A percentile compares a stretch with the other conserved stretches of the same genome.
Conservation (phyloP, 1,140 invertebrate genomes). For the Tachypleus tridentatus region DNA sequence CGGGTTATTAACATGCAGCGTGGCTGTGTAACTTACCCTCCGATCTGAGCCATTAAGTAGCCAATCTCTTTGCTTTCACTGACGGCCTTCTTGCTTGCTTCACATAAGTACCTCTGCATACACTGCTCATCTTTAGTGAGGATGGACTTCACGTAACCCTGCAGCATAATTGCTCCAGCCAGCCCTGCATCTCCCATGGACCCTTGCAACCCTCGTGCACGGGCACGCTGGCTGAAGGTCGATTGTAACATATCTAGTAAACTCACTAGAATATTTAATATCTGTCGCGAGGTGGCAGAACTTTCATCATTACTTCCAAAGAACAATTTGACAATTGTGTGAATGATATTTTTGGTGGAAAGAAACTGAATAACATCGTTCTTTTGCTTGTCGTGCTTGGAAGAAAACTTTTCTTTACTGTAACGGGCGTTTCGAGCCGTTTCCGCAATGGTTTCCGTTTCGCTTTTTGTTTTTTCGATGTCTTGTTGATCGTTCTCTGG, state of each 20-base stretch:
- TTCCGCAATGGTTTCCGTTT: neutral
- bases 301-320: conserved; percentile 28
- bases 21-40: conserved; percentile 77
- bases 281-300: conserved; percentile 26
- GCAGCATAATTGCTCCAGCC: conserved; percentile 26
- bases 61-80: conserved; percentile 60
- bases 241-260: conserved; percentile 26
- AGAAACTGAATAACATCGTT: conserved; percentile 26
- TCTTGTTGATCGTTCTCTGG: conserved; percentile 3
- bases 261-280: conserved; percentile 25
- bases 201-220: conserved; percentile 19
- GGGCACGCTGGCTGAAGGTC: conserved; percentile 24
- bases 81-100: conserved; percentile 76
- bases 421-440: conserved; percentile 16
- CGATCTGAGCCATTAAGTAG: conserved; percentile 78
- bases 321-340: conserved; percentile 26
- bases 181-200: conserved; percentile 25
- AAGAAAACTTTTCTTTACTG: conserved; percentile 13
- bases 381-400: conserved; percentile 15
- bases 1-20: conserved; percentile 52
- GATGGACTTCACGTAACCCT: conserved; percentile 71
- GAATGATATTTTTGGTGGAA: conserved; percentile 26
- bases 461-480: neutral
- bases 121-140: conserved; percentile 64
- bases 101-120: conserved; percentile 68